A percentile compares a stretch with the other conserved stretches of the same genome.
Conservation (phyloP, 2,888 invertebrate genomes). For the Lamellibrachia columna region DNA sequence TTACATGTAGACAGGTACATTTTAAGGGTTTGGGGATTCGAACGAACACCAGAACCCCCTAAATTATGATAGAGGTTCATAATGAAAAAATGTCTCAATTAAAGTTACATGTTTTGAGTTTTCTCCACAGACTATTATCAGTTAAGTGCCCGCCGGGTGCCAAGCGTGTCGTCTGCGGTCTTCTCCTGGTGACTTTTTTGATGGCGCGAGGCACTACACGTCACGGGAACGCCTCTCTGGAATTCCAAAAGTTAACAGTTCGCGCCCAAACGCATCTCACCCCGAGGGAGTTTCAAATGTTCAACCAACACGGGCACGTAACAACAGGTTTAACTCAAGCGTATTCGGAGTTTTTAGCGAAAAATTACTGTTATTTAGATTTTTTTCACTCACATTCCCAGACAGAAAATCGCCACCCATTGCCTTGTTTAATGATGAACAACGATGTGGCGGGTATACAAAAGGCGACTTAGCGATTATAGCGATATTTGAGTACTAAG, state of each 20-base stretch:
- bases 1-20: not conserved
- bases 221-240: slow-evolving; percentile 8
- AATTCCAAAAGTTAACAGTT: not conserved
- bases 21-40: too few relatives aligned
- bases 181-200: not conserved
- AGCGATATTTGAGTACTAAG: not conserved
- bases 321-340: not conserved
- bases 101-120: not conserved
- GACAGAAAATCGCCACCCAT: not conserved
- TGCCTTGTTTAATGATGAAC: not conserved
- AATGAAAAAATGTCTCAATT: too few relatives aligned
- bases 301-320: not conserved
- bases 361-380: slow-evolving; percentile 6
- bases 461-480: not conserved
- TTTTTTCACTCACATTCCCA: slow-evolving; percentile 7
- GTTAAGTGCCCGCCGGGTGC: not conserved
- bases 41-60: too few relatives aligned
- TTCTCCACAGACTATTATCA: not conserved
- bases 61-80: too few relatives aligned
- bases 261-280: not conserved
- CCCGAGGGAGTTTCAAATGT: not conserved
- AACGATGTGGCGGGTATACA: not conserved
- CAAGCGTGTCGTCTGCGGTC: slow-evolving; percentile 12
- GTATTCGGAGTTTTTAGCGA: not conserved
- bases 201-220: not conserved